Percentiles rank a stretch among this genome's conserved stretches.
Conservation (phyloP, 2,797 vertebrate genomes). For the Trichosurus vulpecula region DNA sequence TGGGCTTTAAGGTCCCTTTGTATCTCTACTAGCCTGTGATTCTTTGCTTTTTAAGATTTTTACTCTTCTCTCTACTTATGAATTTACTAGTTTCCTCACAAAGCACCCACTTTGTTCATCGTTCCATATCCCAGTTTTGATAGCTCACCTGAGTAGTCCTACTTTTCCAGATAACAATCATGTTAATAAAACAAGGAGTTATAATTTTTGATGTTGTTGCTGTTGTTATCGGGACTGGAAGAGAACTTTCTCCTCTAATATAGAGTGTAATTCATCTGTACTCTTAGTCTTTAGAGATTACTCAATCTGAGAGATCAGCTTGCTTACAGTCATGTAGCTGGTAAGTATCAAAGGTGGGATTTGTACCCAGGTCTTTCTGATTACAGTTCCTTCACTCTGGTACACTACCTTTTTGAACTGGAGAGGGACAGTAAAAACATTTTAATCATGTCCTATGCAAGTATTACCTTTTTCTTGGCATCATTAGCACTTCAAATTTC, state of each 20-base stretch:
- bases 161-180: too few relatives aligned
- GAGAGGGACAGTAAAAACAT: neutral
- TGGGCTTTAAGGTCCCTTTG: too few relatives aligned
- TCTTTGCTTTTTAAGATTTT: neutral
- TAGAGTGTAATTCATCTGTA: too few relatives aligned
- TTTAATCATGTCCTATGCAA: neutral
- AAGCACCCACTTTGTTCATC: neutral
- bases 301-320: neutral
- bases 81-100: neutral
- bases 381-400: neutral
- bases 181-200: too few relatives aligned
- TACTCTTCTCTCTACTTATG: neutral
- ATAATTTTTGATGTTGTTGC: too few relatives aligned
- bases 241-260: too few relatives aligned
- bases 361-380: neutral
- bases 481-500: neutral
- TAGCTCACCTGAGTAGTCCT: too few relatives aligned
- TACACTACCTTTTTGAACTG: neutral
- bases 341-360: neutral
- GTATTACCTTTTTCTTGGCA: neutral
- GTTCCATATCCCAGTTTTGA: too few relatives aligned
- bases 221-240: too few relatives aligned
- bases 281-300: neutral
- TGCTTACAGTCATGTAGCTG: neutral
- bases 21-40: too few relatives aligned